These are phyloP conservation scores for Zoanthus solanderi DNA, from an alignment of 92 coral and sea anemone genomes.

Conservation along the genomic window DNA sequence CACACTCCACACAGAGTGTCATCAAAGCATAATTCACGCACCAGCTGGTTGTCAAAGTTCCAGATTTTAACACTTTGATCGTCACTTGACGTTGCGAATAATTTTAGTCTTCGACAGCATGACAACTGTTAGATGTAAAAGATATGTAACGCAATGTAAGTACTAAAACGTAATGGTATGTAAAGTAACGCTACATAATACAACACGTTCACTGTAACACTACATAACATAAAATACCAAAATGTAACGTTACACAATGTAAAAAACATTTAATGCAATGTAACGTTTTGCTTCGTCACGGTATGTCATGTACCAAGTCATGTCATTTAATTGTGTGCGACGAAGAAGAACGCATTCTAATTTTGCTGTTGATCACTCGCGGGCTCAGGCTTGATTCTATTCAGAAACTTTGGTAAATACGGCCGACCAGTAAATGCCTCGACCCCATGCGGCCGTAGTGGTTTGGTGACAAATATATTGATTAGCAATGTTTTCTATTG, in stretches of 20 bases:
- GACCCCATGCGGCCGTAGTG: no score
- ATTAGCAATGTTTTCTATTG: no score
- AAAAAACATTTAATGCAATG: not conserved
- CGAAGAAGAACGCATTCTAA: no score
- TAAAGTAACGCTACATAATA: not conserved
- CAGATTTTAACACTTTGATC: slow-evolving; percentile 92
- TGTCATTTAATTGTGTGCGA: not conserved
- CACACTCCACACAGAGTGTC: slow-evolving; percentile 96
- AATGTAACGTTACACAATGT: not conserved
- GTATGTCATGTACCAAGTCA: not conserved
- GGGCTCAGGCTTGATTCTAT: not conserved
- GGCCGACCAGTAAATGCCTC: no score
- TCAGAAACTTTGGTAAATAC: no score
- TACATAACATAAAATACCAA: not conserved
- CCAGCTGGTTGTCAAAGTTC: slow-evolving; percentile 91
- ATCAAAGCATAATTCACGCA: slow-evolving; percentile 90
- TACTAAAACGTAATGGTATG: not conserved
- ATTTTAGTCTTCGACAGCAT: slow-evolving; percentile 78
- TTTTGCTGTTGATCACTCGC: not conserved
- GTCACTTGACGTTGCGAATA: slow-evolving; percentile 98
- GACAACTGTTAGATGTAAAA: slow-evolving; percentile 70
- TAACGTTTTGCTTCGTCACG: not conserved
- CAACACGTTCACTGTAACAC: no score
- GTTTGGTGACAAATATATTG: no score
- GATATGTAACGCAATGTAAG: not conserved